phyloP scores from a whole-genome alignment of 2,113 vertebrate species.

The Eulacestoma nigropectus region DNA sequence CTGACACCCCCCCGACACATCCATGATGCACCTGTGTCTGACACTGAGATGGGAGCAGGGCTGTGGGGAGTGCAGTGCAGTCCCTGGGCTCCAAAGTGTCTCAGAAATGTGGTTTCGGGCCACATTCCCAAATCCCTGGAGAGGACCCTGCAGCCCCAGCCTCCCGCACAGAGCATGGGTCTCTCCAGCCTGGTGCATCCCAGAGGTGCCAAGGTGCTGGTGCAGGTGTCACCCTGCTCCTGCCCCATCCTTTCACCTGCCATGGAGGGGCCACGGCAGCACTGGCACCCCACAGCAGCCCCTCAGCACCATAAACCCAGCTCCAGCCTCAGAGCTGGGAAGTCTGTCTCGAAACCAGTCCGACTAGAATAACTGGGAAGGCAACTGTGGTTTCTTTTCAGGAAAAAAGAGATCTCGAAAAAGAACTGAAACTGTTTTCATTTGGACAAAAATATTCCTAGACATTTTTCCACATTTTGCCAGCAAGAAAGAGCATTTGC shows the following conservation, averaged over 20 bases:
- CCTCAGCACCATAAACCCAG: neutral
- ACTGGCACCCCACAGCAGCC: neutral
- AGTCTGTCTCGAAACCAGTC: constrained; percentile 51
- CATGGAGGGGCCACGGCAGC: rapidly evolving
- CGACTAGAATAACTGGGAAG: constrained; percentile 57
- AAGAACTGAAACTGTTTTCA: constrained; percentile 55
- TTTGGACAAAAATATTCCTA: constrained; percentile 60
- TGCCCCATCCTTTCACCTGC: neutral
- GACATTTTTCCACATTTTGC: constrained; percentile 51
- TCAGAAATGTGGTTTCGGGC: neutral
- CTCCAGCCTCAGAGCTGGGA: constrained; percentile 10
- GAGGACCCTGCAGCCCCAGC: neutral
- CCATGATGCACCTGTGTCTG: rapidly evolving
- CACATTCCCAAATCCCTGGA: neutral
- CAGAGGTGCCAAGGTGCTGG: neutral
- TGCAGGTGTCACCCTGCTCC: neutral
- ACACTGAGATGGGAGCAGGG: neutral
- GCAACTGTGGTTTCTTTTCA: constrained; percentile 62
- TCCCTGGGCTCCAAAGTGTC: neutral
- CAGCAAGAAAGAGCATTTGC: constrained; percentile 33
- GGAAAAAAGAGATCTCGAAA: constrained; percentile 43
- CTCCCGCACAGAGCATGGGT: rapidly evolving
- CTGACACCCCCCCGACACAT: rapidly evolving
- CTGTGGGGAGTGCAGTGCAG: rapidly evolving
- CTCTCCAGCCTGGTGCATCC: neutral